Evolutionary conservation across 2,113 vertebrate genomes (phyloP), one percentile per base, ranked within the genome.

Genomic region (Argyrosomus japonicus): DNA sequence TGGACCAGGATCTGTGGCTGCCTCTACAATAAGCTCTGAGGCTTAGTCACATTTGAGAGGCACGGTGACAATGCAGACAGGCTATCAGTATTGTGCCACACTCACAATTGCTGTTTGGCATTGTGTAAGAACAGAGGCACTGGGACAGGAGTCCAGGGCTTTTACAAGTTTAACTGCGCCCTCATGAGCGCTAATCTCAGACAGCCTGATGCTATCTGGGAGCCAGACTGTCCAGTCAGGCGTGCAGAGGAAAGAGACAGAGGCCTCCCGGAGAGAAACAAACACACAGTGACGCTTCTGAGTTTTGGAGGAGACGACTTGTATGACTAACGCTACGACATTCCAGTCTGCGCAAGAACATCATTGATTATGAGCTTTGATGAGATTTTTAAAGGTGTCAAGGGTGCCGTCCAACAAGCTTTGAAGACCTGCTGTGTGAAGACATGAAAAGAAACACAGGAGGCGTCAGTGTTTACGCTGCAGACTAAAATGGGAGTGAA

Each of bases 141-240:
- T 29, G 4, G 68, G 72, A 70, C 68, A 48, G 78, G 50, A 79
- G 82, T 67, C 40, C 48, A 54, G 57, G 68, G 88, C 78, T 80
- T 82, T 88, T 68, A 85, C 87, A 89, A 91, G 86, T 91, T 89
- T 92, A 93, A 93, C 90, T 79, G 88, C 78, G 57, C 91, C 93
- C 91, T 86, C 88, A 92, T 93, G 90, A 88, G 81, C 27, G 50
- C 76, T 94, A 91, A 95, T 93, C 93, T 90, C 87, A 87, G 79
- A 83, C 87, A 86, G 87, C 77, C 85, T 88, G 93, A 94, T 93
- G 86, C 82, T 93, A 94, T 95, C 94, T 88, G 81, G 80, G 87
- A 93, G 94, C 85, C 88, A 89, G 87, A 77, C 88, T 80, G 90
- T 88, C 84, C 71, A 87, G 85, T 78, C 84, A 90, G 85, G 83